Evolutionary conservation across 2,797 vertebrate species (phyloP).

Genomic region (Pampus argenteus): DNA sequence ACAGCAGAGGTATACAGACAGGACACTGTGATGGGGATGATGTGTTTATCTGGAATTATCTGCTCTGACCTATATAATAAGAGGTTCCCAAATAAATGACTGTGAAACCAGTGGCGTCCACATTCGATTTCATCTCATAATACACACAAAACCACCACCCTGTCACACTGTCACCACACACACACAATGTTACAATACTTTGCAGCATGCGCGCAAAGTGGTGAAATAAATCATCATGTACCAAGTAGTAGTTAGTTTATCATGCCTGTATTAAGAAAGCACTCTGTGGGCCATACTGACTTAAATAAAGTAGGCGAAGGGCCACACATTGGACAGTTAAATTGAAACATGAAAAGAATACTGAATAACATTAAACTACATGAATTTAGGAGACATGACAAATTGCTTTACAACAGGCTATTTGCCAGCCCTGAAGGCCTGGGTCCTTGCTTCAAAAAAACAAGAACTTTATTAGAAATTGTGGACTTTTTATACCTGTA

Average conservation of each 20-base stretch:
- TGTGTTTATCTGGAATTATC: constrained; percentile 10
- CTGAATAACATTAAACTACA: too few species aligned
- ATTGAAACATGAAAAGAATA: too few species aligned
- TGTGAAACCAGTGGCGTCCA: not conserved
- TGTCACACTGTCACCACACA: not conserved
- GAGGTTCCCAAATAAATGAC: constrained; percentile 4
- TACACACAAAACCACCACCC: constrained; percentile 1
- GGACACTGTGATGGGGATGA: not conserved
- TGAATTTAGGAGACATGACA: too few species aligned
- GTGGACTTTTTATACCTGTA: too few species aligned
- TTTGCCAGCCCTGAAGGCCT: too few species aligned
- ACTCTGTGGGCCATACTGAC: too few species aligned
- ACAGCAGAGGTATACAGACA: not conserved
- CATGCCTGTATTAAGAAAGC: not conserved
- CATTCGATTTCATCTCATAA: not conserved
- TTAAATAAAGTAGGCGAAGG: too few species aligned
- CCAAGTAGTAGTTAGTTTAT: not conserved
- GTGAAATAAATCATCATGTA: not conserved
- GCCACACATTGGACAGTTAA: too few species aligned
- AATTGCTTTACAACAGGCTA: too few species aligned
- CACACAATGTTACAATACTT: not conserved
- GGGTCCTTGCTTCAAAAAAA: too few species aligned
- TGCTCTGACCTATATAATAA: constrained; percentile 6
- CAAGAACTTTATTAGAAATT: too few species aligned
- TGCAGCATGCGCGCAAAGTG: not conserved